Evolutionary conservation across 2,888 invertebrate species (phyloP).

Genomic region (Zootermopsis nevadensis): DNA sequence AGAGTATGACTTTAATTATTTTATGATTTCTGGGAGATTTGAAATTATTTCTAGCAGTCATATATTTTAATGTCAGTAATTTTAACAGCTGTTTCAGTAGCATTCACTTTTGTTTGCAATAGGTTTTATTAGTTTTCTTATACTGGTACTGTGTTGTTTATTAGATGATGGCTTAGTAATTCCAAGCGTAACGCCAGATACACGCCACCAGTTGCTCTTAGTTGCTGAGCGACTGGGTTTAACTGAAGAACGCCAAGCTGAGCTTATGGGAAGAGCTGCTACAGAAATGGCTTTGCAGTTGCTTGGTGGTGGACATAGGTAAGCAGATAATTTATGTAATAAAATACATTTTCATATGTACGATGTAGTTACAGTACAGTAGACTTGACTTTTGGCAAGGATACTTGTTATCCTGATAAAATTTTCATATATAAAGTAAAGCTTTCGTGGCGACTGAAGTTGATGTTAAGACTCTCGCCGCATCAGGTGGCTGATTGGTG

Average conservation of each 20-base stretch:
- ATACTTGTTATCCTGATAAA: neutral
- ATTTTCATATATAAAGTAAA: too few species aligned
- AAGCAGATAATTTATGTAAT: slow-evolving; percentile 15
- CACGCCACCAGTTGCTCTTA: slow-evolving; percentile 76
- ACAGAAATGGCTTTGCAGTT: slow-evolving; percentile 86
- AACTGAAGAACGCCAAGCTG: slow-evolving; percentile 73
- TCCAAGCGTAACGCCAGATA: slow-evolving; percentile 76
- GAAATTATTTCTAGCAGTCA: too few species aligned
- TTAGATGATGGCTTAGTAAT: slow-evolving; percentile 83
- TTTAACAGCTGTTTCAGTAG: too few species aligned
- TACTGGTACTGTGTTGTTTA: neutral
- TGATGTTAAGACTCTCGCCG: too few species aligned
- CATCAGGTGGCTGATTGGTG: too few species aligned
- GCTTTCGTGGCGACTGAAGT: too few species aligned
- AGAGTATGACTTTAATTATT: too few species aligned
- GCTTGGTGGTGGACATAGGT: slow-evolving; percentile 82
- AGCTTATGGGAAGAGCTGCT: slow-evolving; percentile 85
- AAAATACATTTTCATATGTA: neutral
- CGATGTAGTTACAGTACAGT: neutral
- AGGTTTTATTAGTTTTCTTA: too few species aligned
- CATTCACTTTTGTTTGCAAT: too few species aligned
- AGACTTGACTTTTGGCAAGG: neutral
- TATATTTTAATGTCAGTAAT: too few species aligned
- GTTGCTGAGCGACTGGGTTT: slow-evolving; percentile 77
- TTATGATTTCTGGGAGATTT: too few species aligned